Percentiles rank a stretch among this genome's conserved stretches.
Evolutionary conservation across 2,113 vertebrate species (phyloP).

Genomic region (Odontesthes bonariensis): DNA sequence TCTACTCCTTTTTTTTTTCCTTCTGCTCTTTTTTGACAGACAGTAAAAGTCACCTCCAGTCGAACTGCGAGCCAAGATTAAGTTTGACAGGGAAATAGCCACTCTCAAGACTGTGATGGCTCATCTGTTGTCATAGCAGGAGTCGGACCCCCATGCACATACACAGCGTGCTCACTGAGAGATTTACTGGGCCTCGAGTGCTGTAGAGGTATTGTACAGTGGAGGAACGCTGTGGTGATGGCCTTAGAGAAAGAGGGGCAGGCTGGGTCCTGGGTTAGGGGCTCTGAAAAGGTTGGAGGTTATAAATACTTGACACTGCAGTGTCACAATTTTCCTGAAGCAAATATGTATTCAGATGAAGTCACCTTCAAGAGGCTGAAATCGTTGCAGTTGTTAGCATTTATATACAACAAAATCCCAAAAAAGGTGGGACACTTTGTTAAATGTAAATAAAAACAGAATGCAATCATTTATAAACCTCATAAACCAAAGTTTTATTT

Average conservation of each 20-base stretch:
- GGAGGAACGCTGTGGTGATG: conserved; percentile 44
- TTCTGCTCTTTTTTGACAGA: conserved; percentile 58
- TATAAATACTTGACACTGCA: conserved; percentile 77
- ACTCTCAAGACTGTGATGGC: conserved; percentile 61
- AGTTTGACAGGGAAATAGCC: conserved; percentile 76
- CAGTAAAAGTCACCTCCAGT: conserved; percentile 62
- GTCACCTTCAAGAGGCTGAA: conserved; percentile 17
- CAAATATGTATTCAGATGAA: conserved; percentile 40
- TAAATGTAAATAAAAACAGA: too few relatives aligned
- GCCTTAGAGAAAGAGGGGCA: conserved; percentile 46
- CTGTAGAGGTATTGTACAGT: conserved; percentile 55
- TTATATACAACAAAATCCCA: too few relatives aligned
- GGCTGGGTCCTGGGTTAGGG: conserved; percentile 49
- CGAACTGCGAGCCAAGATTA: conserved; percentile 62
- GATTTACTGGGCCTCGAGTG: conserved; percentile 67
- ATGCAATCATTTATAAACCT: too few relatives aligned
- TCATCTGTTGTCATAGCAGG: conserved; percentile 69
- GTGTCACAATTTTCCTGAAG: conserved; percentile 77
- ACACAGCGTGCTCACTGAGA: conserved; percentile 34
- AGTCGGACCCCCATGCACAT: conserved; percentile 36
- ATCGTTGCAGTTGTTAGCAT: not conserved
- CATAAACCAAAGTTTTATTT: too few relatives aligned
- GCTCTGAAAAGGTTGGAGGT: conserved; percentile 74
- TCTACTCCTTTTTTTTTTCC: conserved; percentile 28
- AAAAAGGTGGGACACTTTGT: too few relatives aligned